Evolutionary conservation across 2,888 invertebrate species (phyloP), one percentile per base, ranked within the genome.

Genomic region (Ormyrus rosae): DNA sequence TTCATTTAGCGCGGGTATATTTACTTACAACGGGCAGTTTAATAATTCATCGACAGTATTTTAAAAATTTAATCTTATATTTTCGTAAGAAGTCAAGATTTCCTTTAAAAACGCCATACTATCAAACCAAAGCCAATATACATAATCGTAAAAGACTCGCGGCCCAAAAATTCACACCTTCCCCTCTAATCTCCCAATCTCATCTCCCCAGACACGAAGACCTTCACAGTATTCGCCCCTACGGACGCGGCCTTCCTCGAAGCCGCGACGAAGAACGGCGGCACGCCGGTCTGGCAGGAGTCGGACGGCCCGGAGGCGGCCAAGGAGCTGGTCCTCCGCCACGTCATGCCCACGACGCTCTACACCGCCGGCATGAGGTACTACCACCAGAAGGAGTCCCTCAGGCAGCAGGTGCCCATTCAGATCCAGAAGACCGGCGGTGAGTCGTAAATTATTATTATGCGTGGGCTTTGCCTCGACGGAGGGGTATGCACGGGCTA

Each of bases 291-390:
- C 71, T 90, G 90, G 89, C 86, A 86, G 70, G 90, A 90, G 71
- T 83, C 84, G n/a, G 90, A 90, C 56, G 89, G 90, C 8, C 81
- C 87, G 10, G 91, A 91, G 81, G 88, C 89, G 11, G 95, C 96
- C 7, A 93, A 94, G 83, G 94, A 95, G 74, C 92, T 97, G 67
- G 95, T 96, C 64, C 94, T 95, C 87, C 93, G 94, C 72, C 96
- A 97, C 89, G 92, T 96, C 77, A 92, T 95, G 79, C 93, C 96
- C 5, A 96, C 96, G 65, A 95, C 96, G 0, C 91, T 96, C 4
- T 97, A 96, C 92, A 96, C 96, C 70, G 96, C 96, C 5, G 96
- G 96, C 73, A 96, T 97, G 95, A 92, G 96, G 85, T 96, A 96
- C 91, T 97, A 96, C 91, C 96, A 96, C 91, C 94, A 96, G 60